These are phyloP conservation scores for Cremastinae sp. DNA, from an alignment of 2,888 invertebrate genomes.

Conservation along the genomic window DNA sequence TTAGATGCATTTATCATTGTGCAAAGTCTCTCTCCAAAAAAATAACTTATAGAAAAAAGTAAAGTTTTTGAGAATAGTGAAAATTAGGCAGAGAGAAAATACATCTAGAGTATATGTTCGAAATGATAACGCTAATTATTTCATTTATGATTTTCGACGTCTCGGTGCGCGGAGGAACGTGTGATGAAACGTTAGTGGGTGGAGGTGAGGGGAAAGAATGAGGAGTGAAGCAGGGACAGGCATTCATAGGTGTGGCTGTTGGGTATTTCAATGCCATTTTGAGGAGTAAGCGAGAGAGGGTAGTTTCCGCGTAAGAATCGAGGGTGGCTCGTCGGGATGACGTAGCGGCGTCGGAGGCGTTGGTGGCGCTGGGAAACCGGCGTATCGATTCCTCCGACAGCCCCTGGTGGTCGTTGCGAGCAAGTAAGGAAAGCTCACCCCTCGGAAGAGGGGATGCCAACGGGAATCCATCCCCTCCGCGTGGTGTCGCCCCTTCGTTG, in stretches of 20 bases:
- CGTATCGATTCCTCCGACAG: conserved; percentile 77
- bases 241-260: conserved; percentile 47
- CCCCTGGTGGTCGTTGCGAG: conserved; percentile 50
- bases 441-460: conserved; percentile 15
- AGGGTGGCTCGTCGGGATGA: conserved; percentile 74
- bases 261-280: conserved; percentile 42
- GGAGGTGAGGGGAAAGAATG: neutral
- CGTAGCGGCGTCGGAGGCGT: conserved; percentile 77
- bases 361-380: conserved; percentile 78
- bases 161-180: neutral
- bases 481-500: conserved; percentile 45
- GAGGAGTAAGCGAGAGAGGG: conserved; percentile 42
- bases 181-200: conserved; percentile 11
- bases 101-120: too few species aligned
- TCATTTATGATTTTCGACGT: too few species aligned
- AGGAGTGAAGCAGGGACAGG: conserved; percentile 5
- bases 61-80: too few species aligned
- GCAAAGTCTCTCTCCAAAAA: too few species aligned
- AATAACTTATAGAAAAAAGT: too few species aligned
- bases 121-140: too few species aligned
- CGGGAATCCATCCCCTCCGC: conserved; percentile 48
- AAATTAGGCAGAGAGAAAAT: too few species aligned
- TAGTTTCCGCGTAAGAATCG: conserved; percentile 26
- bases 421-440: conserved; percentile 62
- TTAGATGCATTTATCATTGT: too few species aligned